phyloP scores from a whole-genome alignment of 2,888 invertebrate species.

The Xestia ashworthii region DNA sequence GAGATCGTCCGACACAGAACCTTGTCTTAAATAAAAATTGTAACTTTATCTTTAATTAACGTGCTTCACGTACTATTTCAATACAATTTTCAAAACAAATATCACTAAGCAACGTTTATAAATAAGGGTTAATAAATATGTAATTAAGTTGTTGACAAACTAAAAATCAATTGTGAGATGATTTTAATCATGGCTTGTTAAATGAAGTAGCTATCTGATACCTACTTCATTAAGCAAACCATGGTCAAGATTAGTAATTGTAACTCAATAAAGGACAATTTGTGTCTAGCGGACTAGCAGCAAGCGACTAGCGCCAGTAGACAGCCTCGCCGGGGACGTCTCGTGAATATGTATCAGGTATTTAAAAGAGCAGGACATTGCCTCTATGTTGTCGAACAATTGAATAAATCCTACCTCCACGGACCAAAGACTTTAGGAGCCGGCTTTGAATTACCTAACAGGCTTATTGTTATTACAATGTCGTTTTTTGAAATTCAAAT shows the following conservation, averaged over 20 bases:
- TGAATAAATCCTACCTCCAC: constrained; percentile 59
- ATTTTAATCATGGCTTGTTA: background rate
- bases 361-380: constrained; percentile 66
- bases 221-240: constrained; percentile 1
- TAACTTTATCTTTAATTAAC: background rate
- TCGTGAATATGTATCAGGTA: constrained; percentile 73
- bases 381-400: constrained; percentile 65
- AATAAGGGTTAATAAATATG: background rate
- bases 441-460: constrained; percentile 51
- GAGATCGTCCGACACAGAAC: background rate
- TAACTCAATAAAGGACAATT: constrained; percentile 24
- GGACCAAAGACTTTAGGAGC: constrained; percentile 42
- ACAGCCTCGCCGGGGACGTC: constrained; percentile 63
- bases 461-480: constrained; percentile 45
- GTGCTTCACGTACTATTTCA: background rate
- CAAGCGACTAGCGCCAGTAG: constrained; percentile 43
- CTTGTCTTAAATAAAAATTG: background rate
- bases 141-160: background rate
- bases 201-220: background rate
- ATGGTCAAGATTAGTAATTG: constrained; percentile 18
- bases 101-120: background rate
- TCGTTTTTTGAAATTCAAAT: constrained; percentile 57
- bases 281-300: background rate
- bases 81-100: background rate
- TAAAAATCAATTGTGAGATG: background rate